Conservation (phyloP, 1,140 invertebrate genomes). For the Lepidurus arcticus region DNA sequence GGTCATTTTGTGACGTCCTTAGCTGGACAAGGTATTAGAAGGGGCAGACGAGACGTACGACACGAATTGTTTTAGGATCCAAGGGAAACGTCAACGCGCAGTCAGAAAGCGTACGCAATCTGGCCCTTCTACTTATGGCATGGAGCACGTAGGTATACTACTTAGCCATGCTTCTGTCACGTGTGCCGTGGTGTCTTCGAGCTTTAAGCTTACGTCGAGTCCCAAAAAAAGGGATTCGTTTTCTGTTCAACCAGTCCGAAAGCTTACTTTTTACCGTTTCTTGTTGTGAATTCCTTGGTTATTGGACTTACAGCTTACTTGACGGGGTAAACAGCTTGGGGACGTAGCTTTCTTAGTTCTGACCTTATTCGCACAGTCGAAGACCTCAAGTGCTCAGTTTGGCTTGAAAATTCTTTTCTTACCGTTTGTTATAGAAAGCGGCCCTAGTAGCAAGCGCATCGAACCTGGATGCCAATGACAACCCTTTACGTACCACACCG, state of each 20-base stretch:
- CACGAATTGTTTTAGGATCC: slow-evolving; percentile 14
- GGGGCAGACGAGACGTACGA: slow-evolving; percentile 20
- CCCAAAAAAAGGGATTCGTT: neutral
- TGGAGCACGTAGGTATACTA: neutral
- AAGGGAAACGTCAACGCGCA: neutral
- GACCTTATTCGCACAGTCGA: neutral
- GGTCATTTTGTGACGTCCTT: neutral
- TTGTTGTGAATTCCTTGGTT: neutral
- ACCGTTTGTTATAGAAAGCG: neutral
- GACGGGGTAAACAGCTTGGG: neutral
- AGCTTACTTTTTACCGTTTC: neutral
- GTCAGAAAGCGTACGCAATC: slow-evolving; percentile 6
- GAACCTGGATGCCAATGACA: slow-evolving; percentile 4
- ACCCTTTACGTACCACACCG: neutral
- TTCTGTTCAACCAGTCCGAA: neutral
- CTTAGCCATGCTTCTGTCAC: neutral
- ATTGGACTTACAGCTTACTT: neutral
- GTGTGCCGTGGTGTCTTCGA: neutral
- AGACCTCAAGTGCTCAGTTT: neutral
- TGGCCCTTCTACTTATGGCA: slow-evolving; percentile 11
- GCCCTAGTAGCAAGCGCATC: neutral
- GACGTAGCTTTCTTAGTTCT: neutral
- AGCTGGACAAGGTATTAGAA: slow-evolving; percentile 8
- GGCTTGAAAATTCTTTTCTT: neutral
- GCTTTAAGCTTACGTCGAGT: neutral